A percentile compares a stretch with the other conserved stretches of the same genome.
Evolutionary conservation across 2,797 vertebrate genomes (phyloP).

Genomic region (Pyrocephalus nanus): DNA sequence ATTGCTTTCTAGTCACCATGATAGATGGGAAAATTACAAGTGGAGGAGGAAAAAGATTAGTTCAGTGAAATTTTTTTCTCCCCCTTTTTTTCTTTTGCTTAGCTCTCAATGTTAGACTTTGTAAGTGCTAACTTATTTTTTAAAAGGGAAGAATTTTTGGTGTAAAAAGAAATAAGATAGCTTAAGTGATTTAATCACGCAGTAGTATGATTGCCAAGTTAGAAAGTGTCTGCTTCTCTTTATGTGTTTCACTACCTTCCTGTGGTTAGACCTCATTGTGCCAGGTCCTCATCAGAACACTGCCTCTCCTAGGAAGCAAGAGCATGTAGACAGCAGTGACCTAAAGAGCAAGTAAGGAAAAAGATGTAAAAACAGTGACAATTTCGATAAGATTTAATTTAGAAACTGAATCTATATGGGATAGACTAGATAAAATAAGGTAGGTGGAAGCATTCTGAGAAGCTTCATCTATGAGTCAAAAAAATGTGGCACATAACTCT

Average conservation of each 20-base stretch:
- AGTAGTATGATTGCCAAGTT: not conserved
- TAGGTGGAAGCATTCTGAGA: not conserved
- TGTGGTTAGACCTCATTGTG: not conserved
- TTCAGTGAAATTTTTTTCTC: not conserved
- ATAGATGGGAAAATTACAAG: not conserved
- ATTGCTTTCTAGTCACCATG: not conserved
- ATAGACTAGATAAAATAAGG: not conserved
- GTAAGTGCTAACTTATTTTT: not conserved
- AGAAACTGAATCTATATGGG: not conserved
- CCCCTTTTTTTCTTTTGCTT: not conserved
- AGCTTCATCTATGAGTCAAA: not conserved
- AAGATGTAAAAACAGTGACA: not conserved
- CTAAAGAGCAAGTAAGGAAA: not conserved
- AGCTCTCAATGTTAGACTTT: not conserved
- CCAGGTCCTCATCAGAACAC: not conserved
- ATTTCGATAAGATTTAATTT: not conserved
- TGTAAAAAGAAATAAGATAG: not conserved
- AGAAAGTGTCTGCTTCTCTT: not conserved
- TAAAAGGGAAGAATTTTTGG: not conserved
- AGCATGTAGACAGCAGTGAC: not conserved
- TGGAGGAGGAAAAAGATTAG: not conserved
- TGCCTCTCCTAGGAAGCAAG: not conserved
- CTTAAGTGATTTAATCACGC: not conserved
- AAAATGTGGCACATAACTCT: not conserved
- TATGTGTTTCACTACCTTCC: rapidly evolving